Percentiles rank a stretch among this genome's conserved stretches.
Evolutionary conservation across 2,888 invertebrate genomes (phyloP).

Genomic region (Metellina segmentata): DNA sequence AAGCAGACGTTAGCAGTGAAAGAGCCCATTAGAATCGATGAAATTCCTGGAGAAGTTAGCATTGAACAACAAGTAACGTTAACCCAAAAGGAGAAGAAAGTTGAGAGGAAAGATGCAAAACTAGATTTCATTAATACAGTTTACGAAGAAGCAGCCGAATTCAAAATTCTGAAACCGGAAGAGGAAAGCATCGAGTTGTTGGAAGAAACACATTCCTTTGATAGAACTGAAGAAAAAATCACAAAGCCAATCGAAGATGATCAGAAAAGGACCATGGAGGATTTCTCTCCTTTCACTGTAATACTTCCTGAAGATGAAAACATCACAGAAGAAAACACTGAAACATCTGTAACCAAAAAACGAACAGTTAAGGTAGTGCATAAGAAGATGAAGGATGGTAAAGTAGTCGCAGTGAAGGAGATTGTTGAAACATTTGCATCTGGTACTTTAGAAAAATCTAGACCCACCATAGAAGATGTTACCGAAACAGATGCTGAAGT

Average conservation of each 20-base stretch:
- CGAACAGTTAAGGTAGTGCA: slow-evolving; percentile 69
- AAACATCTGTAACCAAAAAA: slow-evolving; percentile 65
- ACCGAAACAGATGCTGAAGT: slow-evolving; percentile 59
- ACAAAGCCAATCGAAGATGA: slow-evolving; percentile 62
- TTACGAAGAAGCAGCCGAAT: slow-evolving; percentile 72
- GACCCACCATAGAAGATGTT: slow-evolving; percentile 75
- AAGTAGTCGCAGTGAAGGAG: slow-evolving; percentile 72
- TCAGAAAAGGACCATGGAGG: slow-evolving; percentile 64
- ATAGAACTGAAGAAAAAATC: slow-evolving; percentile 49
- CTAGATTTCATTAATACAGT: slow-evolving; percentile 59
- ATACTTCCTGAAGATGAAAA: slow-evolving; percentile 73
- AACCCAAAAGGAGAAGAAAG: slow-evolving; percentile 78
- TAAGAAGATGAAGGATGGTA: slow-evolving; percentile 71
- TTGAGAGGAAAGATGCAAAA: slow-evolving; percentile 59
- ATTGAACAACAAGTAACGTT: slow-evolving; percentile 74
- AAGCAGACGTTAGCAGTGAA: slow-evolving; percentile 66
- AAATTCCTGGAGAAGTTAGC: slow-evolving; percentile 64
- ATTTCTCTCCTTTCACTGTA: slow-evolving; percentile 72
- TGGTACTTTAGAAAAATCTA: slow-evolving; percentile 19
- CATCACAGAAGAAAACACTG: slow-evolving; percentile 58
- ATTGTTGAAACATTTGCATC: slow-evolving; percentile 74
- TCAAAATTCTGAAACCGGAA: slow-evolving; percentile 51
- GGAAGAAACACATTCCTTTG: slow-evolving; percentile 18
- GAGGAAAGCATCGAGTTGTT: slow-evolving; percentile 34
- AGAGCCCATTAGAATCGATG: slow-evolving; percentile 72